These are phyloP conservation scores for Lepidostoma basale DNA, from an alignment of 1,140 invertebrate genomes.

Conservation along the genomic window DNA sequence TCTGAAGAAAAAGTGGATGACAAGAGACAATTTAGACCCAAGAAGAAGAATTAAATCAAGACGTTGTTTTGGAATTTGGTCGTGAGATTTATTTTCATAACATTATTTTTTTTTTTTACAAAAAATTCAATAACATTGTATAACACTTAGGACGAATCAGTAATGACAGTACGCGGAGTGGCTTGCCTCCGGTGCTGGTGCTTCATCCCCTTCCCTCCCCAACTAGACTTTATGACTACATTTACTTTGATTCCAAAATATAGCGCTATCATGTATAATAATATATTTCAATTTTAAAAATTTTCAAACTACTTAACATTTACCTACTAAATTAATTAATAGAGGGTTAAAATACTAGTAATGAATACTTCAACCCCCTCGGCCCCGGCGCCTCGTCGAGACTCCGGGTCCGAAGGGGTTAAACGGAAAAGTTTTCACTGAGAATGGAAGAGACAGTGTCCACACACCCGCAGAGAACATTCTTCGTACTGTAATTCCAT, in stretches of 20 bases:
- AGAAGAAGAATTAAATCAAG: not conserved
- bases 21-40: slow-evolving; percentile 10
- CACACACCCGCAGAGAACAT: slow-evolving; percentile 2
- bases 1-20: slow-evolving; percentile 8
- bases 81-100: slow-evolving; percentile 37
- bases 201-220: not conserved
- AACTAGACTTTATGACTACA: not conserved
- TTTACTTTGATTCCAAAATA: slow-evolving; percentile 17
- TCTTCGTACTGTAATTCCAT: slow-evolving; percentile 4
- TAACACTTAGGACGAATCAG: slow-evolving; percentile 39
- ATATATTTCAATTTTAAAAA: slow-evolving; percentile 18
- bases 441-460: slow-evolving; percentile 20
- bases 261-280: not conserved
- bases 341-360: slow-evolving; percentile 15
- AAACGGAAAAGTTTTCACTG: slow-evolving; percentile 11
- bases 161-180: slow-evolving; percentile 20
- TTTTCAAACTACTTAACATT: slow-evolving; percentile 8
- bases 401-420: slow-evolving; percentile 14
- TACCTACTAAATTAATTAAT: slow-evolving; percentile 21
- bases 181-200: slow-evolving; percentile 8
- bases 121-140: slow-evolving; percentile 35
- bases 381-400: slow-evolving; percentile 8
- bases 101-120: slow-evolving; percentile 36
- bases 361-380: slow-evolving; percentile 25
- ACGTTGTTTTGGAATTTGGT: slow-evolving; percentile 31